Base-by-base conservation (phyloP, 2,888 invertebrate genomes). In the Peribatodes rhomboidaria region DNA sequence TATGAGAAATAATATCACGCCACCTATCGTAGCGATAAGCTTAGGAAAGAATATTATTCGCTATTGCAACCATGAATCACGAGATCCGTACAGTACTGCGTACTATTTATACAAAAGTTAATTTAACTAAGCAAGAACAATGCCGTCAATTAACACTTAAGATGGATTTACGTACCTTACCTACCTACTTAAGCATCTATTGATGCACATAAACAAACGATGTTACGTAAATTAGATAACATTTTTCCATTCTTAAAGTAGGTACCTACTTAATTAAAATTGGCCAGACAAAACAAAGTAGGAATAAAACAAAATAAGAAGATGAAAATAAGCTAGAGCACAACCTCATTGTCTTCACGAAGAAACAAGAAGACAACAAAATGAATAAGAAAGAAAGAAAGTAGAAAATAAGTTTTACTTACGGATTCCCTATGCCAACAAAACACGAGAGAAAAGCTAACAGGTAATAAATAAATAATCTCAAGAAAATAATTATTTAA, bases 1-100 rank as follows among this genome's bases (percentile, higher is more conserved):
- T 73, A 68, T 67, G 58, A 39, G 42, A 63, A 37, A 68, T 53
- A 71, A 72, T 67, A 66, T 77, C 80, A 76, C 72, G 74, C 73
- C 72, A 75, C 44, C 58, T 22, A 31, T 16, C 42, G 27, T 10
- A 41, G 10, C n/a, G 64, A 59, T 64, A 44, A 59, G 27, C 33
- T 42, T 41, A 46, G 14, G 22, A 44, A 37, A 31, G 3, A 42
- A 50, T 47, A 50, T 0, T 10, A 44, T 3, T 50, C 37, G 39
- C 9, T 52, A 37, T 57, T 22, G 18, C 22, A 18, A 39, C 59
- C 47, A 46, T 62, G 57, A 67, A 63, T 69, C 65, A 67, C 61
- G 42, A 65, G 63, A 53, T 49, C 52, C 35, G 31, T 33, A 60
- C 22, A 37, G 52, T 55, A 67, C 61, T 69, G 53, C 67, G 68